phyloP scores from a whole-genome alignment of 2,113 vertebrate species.

The Tapirus terrestris region DNA sequence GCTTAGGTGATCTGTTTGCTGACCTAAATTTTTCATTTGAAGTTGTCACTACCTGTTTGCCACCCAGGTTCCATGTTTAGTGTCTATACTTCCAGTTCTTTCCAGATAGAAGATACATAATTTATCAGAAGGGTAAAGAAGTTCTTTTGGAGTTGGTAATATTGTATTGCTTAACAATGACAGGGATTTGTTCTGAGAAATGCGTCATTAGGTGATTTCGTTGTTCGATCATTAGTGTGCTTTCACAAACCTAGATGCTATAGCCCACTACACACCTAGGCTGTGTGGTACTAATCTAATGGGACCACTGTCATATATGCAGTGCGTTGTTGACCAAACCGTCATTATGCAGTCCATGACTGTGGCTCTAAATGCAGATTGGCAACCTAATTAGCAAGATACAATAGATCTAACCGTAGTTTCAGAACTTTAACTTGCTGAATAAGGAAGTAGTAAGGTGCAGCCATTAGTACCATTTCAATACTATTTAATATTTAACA shows the following conservation, averaged over 20 bases:
- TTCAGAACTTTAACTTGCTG: conserved; percentile 30
- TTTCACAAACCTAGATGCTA: too few species aligned
- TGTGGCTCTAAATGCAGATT: neutral
- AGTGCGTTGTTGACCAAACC: too few species aligned
- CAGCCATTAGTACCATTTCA: conserved; percentile 19
- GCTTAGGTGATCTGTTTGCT: neutral
- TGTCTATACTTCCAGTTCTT: neutral
- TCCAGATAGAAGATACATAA: neutral
- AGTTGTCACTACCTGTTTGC: neutral
- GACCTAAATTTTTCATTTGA: conserved; percentile 40
- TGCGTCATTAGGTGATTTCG: too few species aligned
- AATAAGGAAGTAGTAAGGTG: conserved; percentile 48
- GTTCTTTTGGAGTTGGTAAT: conserved; percentile 16
- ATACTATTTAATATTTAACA: neutral
- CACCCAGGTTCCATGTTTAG: neutral
- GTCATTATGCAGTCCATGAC: too few species aligned
- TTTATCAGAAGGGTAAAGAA: conserved; percentile 15
- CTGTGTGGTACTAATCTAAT: too few species aligned
- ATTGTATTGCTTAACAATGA: too few species aligned
- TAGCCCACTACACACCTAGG: too few species aligned
- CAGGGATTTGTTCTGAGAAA: too few species aligned
- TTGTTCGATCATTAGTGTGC: too few species aligned
- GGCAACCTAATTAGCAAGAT: conserved; percentile 6
- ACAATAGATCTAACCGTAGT: neutral
- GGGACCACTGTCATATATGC: too few species aligned